These are phyloP conservation scores for Arvicanthis niloticus DNA, from an alignment of 2,113 vertebrate species.

Conservation along the genomic window DNA sequence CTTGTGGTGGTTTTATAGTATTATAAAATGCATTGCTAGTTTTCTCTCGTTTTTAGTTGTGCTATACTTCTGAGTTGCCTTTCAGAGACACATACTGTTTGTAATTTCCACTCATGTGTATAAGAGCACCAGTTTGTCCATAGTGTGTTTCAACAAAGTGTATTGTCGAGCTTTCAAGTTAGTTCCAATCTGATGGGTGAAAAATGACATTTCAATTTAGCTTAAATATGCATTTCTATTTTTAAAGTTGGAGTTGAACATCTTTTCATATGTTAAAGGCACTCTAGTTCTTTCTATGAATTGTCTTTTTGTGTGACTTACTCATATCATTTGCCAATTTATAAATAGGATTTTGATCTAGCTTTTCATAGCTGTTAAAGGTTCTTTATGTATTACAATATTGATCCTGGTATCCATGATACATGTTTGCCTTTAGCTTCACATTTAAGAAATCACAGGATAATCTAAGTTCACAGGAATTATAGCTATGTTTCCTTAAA, in stretches of 20 bases:
- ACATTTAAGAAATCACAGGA: not conserved
- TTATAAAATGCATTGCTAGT: not conserved
- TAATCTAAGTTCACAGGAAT: not conserved
- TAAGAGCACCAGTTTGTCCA: not conserved
- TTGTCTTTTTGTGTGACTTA: constrained; percentile 20
- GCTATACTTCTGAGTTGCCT: not conserved
- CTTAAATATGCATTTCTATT: constrained; percentile 46
- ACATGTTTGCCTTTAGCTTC: not conserved
- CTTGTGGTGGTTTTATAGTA: not conserved
- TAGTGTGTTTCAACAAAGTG: not conserved
- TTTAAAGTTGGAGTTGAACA: constrained; percentile 20
- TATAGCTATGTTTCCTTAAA: not conserved
- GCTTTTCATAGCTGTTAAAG: not conserved
- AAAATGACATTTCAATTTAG: not conserved
- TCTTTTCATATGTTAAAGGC: constrained; percentile 37
- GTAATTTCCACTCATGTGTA: not conserved
- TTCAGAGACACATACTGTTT: not conserved
- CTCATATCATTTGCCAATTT: constrained; percentile 8
- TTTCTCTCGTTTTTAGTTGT: not conserved
- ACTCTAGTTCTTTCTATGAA: constrained; percentile 49
- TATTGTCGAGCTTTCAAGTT: not conserved
- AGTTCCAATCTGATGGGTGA: not conserved
- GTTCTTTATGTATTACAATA: not conserved
- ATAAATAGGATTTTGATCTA: constrained; percentile 8
- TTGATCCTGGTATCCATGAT: not conserved